These are phyloP conservation scores for Rafetus swinhoei DNA, from an alignment of 2,113 vertebrate genomes.

Conservation along the genomic window DNA sequence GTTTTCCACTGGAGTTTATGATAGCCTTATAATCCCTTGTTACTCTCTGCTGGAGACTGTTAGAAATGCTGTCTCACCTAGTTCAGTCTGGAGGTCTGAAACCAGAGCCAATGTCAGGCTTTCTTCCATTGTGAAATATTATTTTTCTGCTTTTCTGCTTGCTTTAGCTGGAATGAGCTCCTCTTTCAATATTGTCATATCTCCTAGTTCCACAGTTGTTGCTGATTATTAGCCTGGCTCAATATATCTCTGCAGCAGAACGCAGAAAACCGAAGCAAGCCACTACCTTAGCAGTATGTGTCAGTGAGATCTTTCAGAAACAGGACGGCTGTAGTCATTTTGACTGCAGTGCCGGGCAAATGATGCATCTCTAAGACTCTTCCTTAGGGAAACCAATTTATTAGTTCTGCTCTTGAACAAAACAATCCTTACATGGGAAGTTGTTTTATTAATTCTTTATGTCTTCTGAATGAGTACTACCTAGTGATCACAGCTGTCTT, in stretches of 20 bases:
- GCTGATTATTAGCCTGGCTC: neutral
- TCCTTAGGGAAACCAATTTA: conserved; percentile 27
- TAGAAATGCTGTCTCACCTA: neutral
- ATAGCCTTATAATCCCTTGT: neutral
- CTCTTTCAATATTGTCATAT: neutral
- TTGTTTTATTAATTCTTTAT: neutral
- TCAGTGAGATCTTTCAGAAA: neutral
- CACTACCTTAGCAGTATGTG: neutral
- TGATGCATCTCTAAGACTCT: conserved; percentile 10
- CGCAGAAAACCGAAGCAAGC: neutral
- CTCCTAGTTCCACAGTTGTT: conserved; percentile 14
- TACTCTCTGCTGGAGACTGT: neutral
- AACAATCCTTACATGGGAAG: neutral
- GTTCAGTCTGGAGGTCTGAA: neutral
- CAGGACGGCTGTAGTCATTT: neutral
- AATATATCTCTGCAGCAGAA: neutral
- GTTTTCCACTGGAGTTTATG: neutral
- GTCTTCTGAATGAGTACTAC: neutral
- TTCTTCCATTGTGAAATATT: neutral
- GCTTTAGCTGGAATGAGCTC: neutral
- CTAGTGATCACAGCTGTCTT: neutral
- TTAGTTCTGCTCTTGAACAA: neutral
- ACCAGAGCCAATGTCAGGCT: neutral
- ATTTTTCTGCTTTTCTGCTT: neutral
- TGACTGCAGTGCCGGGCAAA: conserved; percentile 11